Conservation (phyloP, 1,140 invertebrate genomes). For the Arion vulgaris region DNA sequence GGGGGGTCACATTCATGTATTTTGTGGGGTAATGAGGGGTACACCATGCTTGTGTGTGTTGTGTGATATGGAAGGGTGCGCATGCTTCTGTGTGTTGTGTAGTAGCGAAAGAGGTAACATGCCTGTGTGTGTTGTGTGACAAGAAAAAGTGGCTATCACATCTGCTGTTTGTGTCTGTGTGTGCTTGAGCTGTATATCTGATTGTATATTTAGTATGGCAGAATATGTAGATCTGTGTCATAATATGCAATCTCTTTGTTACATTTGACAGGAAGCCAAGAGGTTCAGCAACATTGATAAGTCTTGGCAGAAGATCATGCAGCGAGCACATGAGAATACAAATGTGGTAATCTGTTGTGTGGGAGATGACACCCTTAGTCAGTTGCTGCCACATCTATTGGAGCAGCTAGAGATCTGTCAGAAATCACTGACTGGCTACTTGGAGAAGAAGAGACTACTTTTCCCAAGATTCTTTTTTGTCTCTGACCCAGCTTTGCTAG, state of each 20-base stretch:
- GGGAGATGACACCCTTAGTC: conserved; percentile 92
- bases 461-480: conserved; percentile 99
- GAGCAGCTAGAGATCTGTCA: conserved; percentile 97
- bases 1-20: no score
- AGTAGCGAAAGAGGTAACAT: no score
- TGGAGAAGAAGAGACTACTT: conserved; percentile 96
- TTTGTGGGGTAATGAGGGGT: no score
- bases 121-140: no score
- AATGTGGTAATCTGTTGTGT: conserved; percentile 96
- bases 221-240: no score
- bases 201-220: no score
- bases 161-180: no score
- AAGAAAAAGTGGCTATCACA: no score
- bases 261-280: conserved; percentile 70
- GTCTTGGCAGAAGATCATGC: conserved; percentile 99
- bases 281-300: conserved; percentile 96
- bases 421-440: conserved; percentile 95
- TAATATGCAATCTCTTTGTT: background rate
- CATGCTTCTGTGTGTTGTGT: no score
- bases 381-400: conserved; percentile 93
- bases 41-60: no score
- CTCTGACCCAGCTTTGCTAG: conserved; percentile 94
- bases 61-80: no score
- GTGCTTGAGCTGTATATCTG: no score
- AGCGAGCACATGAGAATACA: conserved; percentile 92